Base-by-base conservation (phyloP, 1,140 invertebrate species). In the Aethina tumida region DNA sequence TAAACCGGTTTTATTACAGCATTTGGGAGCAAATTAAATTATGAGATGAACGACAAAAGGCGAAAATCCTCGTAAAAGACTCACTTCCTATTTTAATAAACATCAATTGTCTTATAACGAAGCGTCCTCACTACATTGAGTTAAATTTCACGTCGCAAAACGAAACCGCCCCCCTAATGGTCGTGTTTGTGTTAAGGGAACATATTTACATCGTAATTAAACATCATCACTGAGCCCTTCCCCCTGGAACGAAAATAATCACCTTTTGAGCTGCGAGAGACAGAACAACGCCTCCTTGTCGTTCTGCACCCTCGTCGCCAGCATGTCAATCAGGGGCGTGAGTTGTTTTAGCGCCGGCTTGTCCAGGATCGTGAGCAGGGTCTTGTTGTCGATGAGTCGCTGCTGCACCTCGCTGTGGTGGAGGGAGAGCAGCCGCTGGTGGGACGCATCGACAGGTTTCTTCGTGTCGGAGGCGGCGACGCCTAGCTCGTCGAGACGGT, bases 341-440 rank as follows among this genome's bases (percentile, higher is more conserved):
- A 72, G 59, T 56, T 75, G 73, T 38, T 71, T 62, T 41, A 75
- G 42, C 0, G 68, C 68, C 12, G 73, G 71, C 49, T 78, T 78
- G 58, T 94, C 88, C 27, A 93, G 68, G 18, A 86, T 79, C 46
- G 90, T 92, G 27, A 92, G 65, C 14, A 94, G 63, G 0, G 83
- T 85, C 61, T 91, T 90, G 63, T 94, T 95, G 63, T 92, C 89
- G 48, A 93, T 93, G 10, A 95, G 68, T 3, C 91, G 65, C 42
- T 88, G 79, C 60, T 95, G 88, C 12, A 84, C 81, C 51, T 87
- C 83, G 4, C 73, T 71, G 53, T 86, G 79, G 24, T 78, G 79
- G 15, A 93, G 71, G 25, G 84, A 84, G 36, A 95, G 66, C 18
- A 92, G 76, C 19, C 90, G 67, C 63, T 94, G 91, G 64, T 95